These are phyloP conservation scores for Cylloceria caligata DNA, from an alignment of 2,888 invertebrate species.

Conservation along the genomic window DNA sequence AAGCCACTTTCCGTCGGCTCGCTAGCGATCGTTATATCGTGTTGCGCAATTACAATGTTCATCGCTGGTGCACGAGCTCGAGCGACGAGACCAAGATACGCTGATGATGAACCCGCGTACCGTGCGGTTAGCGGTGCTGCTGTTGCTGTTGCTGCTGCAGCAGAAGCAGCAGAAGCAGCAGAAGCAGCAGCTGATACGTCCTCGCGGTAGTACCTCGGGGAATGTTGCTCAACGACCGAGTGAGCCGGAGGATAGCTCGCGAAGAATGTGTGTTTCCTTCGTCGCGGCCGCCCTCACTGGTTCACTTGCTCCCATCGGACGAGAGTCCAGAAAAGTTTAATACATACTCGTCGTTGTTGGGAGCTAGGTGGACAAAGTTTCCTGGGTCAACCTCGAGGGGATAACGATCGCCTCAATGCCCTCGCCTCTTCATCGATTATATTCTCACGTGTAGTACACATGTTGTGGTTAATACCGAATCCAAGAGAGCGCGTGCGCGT, in stretches of 20 bases:
- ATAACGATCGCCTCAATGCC: conserved; percentile 49
- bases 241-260: conserved; percentile 43
- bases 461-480: neutral
- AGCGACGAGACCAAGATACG: conserved; percentile 47
- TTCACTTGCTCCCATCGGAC: neutral
- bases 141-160: conserved; percentile 20
- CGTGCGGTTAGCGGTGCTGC: conserved; percentile 34
- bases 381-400: conserved; percentile 55
- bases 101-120: conserved; percentile 56
- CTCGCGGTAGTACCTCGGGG: conserved; percentile 54
- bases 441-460: conserved; percentile 39
- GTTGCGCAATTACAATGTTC: conserved; percentile 68
- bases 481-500: neutral
- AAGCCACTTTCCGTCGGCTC: conserved; percentile 62
- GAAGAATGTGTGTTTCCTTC: conserved; percentile 53
- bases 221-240: conserved; percentile 59
- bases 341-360: conserved; percentile 16
- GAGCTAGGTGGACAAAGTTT: conserved; percentile 57
- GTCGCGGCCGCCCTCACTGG: neutral
- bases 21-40: conserved; percentile 59
- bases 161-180: neutral
- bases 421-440: conserved; percentile 52
- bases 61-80: conserved; percentile 57
- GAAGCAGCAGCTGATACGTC: conserved; percentile 31
- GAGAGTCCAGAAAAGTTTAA: conserved; percentile 53